Percentiles rank a stretch among this genome's conserved stretches.
These are phyloP conservation scores for Drosophila lacertosa DNA, from an alignment of 1,140 invertebrate species.

Conservation along the genomic window DNA sequence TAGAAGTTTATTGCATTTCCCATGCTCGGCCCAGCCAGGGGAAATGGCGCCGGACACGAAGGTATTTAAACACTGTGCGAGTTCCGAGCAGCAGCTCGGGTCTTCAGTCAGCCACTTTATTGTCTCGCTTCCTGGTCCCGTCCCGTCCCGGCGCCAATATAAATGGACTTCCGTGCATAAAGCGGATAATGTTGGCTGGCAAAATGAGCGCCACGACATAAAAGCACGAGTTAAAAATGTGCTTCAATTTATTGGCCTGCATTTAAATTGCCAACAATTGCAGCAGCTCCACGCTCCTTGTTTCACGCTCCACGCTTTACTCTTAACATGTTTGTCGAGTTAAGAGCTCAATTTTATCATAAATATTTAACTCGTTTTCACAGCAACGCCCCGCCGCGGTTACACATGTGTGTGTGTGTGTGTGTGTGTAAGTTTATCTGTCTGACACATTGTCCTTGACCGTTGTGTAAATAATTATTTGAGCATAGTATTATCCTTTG, in stretches of 20 bases:
- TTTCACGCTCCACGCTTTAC: too few species aligned
- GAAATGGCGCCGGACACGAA: conserved; percentile 71
- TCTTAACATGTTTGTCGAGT: conserved; percentile 12
- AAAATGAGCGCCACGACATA: conserved; percentile 52
- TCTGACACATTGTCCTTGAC: conserved; percentile 59
- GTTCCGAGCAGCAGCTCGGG: conserved; percentile 30
- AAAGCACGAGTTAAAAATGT: conserved; percentile 62
- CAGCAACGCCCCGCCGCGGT: conserved; percentile 1
- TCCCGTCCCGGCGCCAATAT: conserved; percentile 43
- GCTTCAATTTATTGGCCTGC: conserved; percentile 66
- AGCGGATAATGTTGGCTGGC: conserved; percentile 54
- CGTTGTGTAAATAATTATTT: conserved; percentile 61
- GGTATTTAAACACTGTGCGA: conserved; percentile 68
- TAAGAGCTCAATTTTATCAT: conserved; percentile 55
- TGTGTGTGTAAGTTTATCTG: conserved; percentile 4
- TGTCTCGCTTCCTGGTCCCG: conserved; percentile 39
- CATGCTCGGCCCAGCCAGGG: conserved; percentile 43
- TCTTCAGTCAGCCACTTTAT: conserved; percentile 57
- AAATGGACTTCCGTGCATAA: conserved; percentile 78
- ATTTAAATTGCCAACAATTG: conserved; percentile 70
- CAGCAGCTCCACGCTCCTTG: conserved; percentile 9
- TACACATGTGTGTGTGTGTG: background rate
- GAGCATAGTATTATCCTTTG: conserved; percentile 34
- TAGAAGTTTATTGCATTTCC: conserved; percentile 78
- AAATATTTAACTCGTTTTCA: conserved; percentile 62